Base-by-base conservation (phyloP, 2,113 vertebrate genomes). In the Pelecanoides urinatrix region DNA sequence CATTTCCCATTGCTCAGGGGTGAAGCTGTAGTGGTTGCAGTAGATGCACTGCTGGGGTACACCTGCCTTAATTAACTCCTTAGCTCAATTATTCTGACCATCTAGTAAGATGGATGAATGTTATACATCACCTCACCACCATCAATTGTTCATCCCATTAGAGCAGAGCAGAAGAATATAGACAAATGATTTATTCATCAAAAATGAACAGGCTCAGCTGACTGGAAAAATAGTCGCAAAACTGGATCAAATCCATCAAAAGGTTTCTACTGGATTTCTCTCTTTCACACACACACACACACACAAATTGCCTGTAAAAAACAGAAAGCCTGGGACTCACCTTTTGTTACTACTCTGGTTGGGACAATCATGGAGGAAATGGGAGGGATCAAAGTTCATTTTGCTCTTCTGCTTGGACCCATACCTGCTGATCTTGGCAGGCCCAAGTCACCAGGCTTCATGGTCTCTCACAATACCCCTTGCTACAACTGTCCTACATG, bases 131-230 rank as follows among this genome's bases (percentile, higher is more conserved):
- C 65, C 66, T 92, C 87, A 87, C 47, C 77, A 63, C 67, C 71
- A 76, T 90, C 94, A 92, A 25, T 92, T 86, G 86, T 40, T 91
- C 84, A 89, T 70, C 50, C 47, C 55, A 89, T 94, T 87, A 96
- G 17, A 93, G 88, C 66, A 86, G 55, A 94, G 76, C 84, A 89
- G 72, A 88, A 66, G 52, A 88, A 92, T 87, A 62, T 34, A 84
- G 91, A 92, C 73, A 91, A 96, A 94, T 85, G 20, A 52, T 84
- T 81, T 85, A 81, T 85, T 81, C 26, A 56, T 91, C 50, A 75
- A 34, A 94, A 78, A 67, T 42, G 59, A 84, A 45, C 80, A 92
- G 86, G 52, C 89, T 94, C 91, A 89, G 32, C 77, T 91, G 91
- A 94, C 87, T 80, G 75, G 86, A 95, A 81, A 96, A 96, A 94